Evolutionary conservation across 2,888 invertebrate genomes (phyloP), one percentile per base, ranked within the genome.

Genomic region (Leptura quadrifasciata): DNA sequence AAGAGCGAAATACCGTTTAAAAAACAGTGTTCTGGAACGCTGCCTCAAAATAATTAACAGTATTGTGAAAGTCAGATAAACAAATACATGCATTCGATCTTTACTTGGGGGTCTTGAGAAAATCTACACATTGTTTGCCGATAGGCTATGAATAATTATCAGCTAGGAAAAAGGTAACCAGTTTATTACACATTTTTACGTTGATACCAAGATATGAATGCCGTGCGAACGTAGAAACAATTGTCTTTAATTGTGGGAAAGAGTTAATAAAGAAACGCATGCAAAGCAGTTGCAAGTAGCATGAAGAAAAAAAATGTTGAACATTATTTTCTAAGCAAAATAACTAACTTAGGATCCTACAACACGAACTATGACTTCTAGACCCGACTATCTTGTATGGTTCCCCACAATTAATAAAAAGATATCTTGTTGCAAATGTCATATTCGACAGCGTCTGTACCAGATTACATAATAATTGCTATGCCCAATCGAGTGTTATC

Each of bases 11-110:
- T 78, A 76, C 74, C 76, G 72, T 76, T 72, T 76, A 80, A 77
- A 79, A 81, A 79, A 77, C 80, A 76, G 72, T 67, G 80, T 81
- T 81, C 80, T 79, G 80, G 80, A 81, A 81, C 80, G 76, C 57
- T 78, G 79, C 74, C 69, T 81, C 35, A 74, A 79, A 81, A 79
- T 81, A 81, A 81, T 81, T 79, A 79, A 69, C 64, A 76, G 74
- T 68, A 74, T 79, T 80, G 80, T 77, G 80, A 80, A 80, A 80
- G 80, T 74, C 69, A 27, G 69, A 68, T 75, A 70, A 75, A 70
- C 74, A 72, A 63, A 76, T 71, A 58, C 69, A 35, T 39, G 69
- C 18, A 58, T 69, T 68, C 68, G 55, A 57, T 55, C 57, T 57
- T 68, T 27, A 31, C 39, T 18, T 12, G 17, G n/a, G 12, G 31